phyloP scores from a whole-genome alignment of 2,113 vertebrate species.

The Suncus etruscus region DNA sequence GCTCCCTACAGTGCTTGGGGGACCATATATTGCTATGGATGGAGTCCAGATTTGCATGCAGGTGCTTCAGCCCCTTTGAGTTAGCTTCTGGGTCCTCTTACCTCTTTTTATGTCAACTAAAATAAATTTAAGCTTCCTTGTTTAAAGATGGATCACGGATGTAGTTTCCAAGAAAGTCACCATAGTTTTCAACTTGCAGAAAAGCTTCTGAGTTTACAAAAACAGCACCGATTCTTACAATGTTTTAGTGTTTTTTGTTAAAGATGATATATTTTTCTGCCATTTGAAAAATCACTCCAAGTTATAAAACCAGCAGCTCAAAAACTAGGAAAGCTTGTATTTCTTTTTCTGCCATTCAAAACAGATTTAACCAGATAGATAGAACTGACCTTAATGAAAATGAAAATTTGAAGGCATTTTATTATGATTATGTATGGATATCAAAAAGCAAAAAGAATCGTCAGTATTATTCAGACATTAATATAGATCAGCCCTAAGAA shows the following conservation, averaged over 20 bases:
- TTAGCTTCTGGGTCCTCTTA: no score
- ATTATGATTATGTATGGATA: conserved; percentile 35
- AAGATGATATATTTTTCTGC: conserved; percentile 21
- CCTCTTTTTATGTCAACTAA: background rate
- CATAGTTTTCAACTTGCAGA: background rate
- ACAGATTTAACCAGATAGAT: conserved; percentile 41
- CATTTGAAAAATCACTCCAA: conserved; percentile 54
- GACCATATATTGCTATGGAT: no score
- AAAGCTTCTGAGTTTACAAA: conserved; percentile 56
- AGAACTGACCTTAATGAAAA: background rate
- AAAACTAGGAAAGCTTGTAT: conserved; percentile 40
- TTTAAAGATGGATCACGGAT: conserved; percentile 11
- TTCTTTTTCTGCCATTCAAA: conserved; percentile 47
- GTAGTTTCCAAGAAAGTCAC: conserved; percentile 14
- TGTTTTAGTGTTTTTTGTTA: conserved; percentile 19
- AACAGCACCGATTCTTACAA: conserved; percentile 3
- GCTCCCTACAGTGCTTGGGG: no score
- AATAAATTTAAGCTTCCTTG: background rate
- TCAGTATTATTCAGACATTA: background rate
- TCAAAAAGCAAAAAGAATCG: conserved; percentile 2
- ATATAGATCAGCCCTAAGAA: background rate
- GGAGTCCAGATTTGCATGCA: no score
- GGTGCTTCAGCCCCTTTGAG: no score
- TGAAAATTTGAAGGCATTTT: conserved; percentile 10
- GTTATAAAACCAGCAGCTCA: conserved; percentile 39